A percentile compares a stretch with the other conserved stretches of the same genome.
phyloP scores from a whole-genome alignment of 2,113 vertebrate genomes.

The Microtus pennsylvanicus region DNA sequence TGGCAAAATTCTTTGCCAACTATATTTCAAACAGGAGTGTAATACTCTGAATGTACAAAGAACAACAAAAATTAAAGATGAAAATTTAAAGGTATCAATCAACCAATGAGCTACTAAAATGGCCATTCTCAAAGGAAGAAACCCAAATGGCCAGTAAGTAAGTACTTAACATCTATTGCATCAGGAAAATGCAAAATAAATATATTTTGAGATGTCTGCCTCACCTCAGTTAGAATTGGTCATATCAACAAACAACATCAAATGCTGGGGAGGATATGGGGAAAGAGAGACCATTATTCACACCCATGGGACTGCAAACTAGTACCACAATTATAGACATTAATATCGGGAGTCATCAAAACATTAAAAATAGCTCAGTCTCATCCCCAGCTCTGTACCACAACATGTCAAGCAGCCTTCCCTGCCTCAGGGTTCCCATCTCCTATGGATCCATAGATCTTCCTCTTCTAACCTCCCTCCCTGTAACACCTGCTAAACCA shows the following conservation, averaged over 20 bases:
- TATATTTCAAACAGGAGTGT: not conserved
- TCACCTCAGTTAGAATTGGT: not conserved
- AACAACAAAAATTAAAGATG: not conserved
- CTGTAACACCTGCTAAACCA: too few species aligned
- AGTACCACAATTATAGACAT: not conserved
- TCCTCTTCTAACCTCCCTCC: not conserved
- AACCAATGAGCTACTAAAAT: not conserved
- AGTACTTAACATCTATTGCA: not conserved
- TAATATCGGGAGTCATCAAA: not conserved
- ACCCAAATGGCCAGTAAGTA: not conserved
- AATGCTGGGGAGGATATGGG: not conserved
- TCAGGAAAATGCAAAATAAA: not conserved
- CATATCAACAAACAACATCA: not conserved
- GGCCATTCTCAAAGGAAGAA: not conserved
- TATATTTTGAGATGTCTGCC: not conserved
- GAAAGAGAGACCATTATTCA: not conserved
- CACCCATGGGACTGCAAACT: not conserved
- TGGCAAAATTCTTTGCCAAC: not conserved
- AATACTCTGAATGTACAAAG: not conserved
- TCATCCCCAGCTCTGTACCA: not conserved
- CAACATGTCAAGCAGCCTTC: not conserved
- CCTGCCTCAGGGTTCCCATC: not conserved
- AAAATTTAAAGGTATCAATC: not conserved
- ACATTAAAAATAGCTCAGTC: not conserved
- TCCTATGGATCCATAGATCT: not conserved